These are phyloP conservation scores for Falco cherrug DNA, from an alignment of 2,797 vertebrate genomes.

Conservation along the genomic window DNA sequence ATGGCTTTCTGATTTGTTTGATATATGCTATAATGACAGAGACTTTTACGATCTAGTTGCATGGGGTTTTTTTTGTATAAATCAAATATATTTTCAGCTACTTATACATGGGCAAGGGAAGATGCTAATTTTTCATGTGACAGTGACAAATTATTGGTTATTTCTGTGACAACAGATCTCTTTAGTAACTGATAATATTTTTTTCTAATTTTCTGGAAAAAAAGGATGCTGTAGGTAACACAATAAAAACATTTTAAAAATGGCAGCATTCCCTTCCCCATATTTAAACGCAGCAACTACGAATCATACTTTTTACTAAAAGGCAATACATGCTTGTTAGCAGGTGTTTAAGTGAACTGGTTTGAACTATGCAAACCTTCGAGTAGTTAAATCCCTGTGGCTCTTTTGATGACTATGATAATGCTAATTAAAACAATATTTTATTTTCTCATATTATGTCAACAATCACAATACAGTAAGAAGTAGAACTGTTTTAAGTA, in stretches of 20 bases:
- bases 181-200: background rate
- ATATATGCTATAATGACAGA: background rate
- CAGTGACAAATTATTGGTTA: background rate
- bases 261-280: accelerated
- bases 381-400: background rate
- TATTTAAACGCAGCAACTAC: background rate
- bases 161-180: background rate
- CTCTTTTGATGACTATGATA: background rate
- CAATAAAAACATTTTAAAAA: background rate
- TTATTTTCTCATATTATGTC: background rate
- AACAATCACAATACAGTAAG: background rate
- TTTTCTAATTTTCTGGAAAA: background rate
- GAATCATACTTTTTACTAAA: background rate
- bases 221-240: background rate
- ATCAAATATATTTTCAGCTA: background rate
- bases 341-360: background rate
- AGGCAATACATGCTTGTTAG: background rate
- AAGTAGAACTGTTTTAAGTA: background rate
- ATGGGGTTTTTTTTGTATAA: background rate
- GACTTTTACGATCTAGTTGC: accelerated
- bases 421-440: background rate
- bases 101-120: background rate
- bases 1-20: background rate
- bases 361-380: background rate
- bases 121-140: background rate